Percentiles rank a stretch among this genome's conserved stretches.
Conservation (phyloP, 2,888 invertebrate species). For the Galeopsomyia nigrocyanea region DNA sequence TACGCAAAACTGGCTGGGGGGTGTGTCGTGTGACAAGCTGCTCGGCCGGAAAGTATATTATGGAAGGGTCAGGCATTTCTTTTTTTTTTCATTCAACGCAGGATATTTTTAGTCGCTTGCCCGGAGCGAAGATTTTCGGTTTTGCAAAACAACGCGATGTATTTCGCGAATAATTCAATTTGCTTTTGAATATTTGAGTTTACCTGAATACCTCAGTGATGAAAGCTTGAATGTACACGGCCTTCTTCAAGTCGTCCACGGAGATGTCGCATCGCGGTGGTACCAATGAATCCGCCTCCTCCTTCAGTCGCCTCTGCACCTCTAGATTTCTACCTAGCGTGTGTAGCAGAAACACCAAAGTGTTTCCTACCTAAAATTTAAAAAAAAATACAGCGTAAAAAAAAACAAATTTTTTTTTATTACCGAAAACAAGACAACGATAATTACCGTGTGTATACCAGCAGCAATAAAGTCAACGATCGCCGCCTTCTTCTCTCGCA, state of each 20-base stretch:
- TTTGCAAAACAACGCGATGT: too few relatives aligned
- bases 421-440: conserved; percentile 2
- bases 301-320: conserved; percentile 77
- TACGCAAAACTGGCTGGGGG: conserved; percentile 3
- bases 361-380: conserved; percentile 79
- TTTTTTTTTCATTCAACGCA: not conserved
- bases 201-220: conserved; percentile 81
- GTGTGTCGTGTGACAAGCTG: conserved; percentile 23
- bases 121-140: too few relatives aligned
- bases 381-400: not conserved
- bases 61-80: not conserved
- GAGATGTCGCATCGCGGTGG: conserved; percentile 73
- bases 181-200: conserved; percentile 11
- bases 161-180: not conserved
- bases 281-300: conserved; percentile 73
- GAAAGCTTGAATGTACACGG: conserved; percentile 85
- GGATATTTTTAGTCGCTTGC: not conserved
- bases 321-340: conserved; percentile 78
- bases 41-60: conserved; percentile 33
- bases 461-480: conserved; percentile 90
- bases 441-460: conserved; percentile 84
- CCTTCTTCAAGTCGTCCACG: conserved; percentile 74
- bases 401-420: not conserved
- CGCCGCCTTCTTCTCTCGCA: conserved; percentile 86
- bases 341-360: conserved; percentile 83